A percentile compares a stretch with the other conserved stretches of the same genome.
Conservation (phyloP, 2,113 vertebrate genomes). For the Saccopteryx leptura region DNA sequence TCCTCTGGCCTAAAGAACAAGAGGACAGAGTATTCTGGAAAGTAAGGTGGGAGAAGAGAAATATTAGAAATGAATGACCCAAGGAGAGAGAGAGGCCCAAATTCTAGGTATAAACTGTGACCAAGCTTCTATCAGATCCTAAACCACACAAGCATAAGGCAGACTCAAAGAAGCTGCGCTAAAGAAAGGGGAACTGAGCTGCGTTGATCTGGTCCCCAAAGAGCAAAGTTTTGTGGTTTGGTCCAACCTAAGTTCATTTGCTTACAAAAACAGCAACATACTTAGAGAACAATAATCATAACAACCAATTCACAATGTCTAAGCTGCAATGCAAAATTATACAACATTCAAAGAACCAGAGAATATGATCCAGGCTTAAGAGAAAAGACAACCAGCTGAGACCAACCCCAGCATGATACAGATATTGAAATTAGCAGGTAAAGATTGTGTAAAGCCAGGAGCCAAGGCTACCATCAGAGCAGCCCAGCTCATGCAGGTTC, state of each 20-base stretch:
- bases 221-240: background rate
- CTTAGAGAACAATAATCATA: background rate
- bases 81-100: background rate
- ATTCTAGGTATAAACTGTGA: background rate
- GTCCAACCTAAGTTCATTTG: background rate
- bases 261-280: constrained; percentile 25
- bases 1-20: background rate
- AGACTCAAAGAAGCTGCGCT: background rate
- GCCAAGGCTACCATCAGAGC: too few relatives aligned
- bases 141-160: background rate
- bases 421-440: background rate
- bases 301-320: background rate
- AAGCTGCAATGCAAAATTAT: background rate
- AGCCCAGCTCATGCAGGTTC: too few relatives aligned
- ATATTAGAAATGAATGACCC: background rate
- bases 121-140: background rate
- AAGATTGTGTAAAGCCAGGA: too few relatives aligned
- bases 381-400: background rate
- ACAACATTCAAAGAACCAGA: background rate
- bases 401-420: background rate
- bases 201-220: background rate
- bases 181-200: background rate
- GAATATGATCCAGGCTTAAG: background rate
- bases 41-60: background rate
- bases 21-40: background rate